A percentile compares a stretch with the other conserved stretches of the same genome.
Evolutionary conservation across 2,888 invertebrate species (phyloP).

Genomic region (Koerneria pararmatus): DNA sequence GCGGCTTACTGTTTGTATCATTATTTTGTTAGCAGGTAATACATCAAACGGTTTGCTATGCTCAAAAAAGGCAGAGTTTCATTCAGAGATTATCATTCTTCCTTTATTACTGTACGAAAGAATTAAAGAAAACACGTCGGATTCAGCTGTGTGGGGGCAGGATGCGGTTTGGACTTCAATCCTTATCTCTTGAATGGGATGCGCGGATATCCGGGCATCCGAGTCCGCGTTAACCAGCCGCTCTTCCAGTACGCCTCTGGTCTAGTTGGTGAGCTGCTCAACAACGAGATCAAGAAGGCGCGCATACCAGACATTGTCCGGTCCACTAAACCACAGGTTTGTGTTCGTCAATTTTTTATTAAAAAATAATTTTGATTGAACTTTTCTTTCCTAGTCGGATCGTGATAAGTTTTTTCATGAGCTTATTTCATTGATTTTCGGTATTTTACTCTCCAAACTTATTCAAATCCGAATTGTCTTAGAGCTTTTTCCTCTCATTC

Average conservation of each 20-base stretch:
- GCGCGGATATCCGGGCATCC: conserved; percentile 50
- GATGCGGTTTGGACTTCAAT: conserved; percentile 41
- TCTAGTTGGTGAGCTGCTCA: conserved; percentile 44
- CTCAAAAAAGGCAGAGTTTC: no score
- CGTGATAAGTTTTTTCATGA: conserved; percentile 19
- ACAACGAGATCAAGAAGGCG: conserved; percentile 47
- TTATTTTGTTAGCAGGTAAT: no score
- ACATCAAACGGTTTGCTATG: no score
- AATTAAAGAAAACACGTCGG: background rate
- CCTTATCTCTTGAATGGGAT: conserved; percentile 39
- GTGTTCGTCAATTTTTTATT: conserved; percentile 12
- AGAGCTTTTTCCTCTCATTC: background rate
- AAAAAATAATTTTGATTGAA: no score
- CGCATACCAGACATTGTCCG: conserved; percentile 52
- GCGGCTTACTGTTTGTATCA: no score
- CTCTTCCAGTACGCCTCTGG: conserved; percentile 51
- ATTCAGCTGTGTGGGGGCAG: conserved; percentile 18
- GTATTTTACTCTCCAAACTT: background rate
- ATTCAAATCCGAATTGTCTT: background rate
- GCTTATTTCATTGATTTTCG: background rate
- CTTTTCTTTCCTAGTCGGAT: no score
- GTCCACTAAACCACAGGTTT: conserved; percentile 45
- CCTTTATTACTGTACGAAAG: no score
- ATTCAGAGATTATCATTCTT: no score
- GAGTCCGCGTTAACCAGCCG: conserved; percentile 49